phyloP scores from a whole-genome alignment of 2,113 vertebrate species.

The Chlorocebus sabaeus region DNA sequence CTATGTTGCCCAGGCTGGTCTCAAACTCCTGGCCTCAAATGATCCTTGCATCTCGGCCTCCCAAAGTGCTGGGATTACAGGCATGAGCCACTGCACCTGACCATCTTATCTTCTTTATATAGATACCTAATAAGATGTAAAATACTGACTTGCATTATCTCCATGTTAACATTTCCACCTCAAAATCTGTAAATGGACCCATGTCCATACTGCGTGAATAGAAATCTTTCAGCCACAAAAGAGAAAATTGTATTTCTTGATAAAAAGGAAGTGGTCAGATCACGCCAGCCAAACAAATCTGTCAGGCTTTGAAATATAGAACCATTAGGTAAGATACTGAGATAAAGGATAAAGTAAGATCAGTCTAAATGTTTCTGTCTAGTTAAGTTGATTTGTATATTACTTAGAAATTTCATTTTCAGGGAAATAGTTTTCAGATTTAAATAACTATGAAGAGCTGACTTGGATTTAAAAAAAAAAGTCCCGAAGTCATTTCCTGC shows the following conservation, averaged over 20 bases:
- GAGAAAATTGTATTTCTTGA: background rate
- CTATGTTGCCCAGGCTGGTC: too few species aligned
- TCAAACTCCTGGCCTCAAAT: too few species aligned
- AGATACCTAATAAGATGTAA: background rate
- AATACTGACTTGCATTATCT: background rate
- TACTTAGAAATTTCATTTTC: background rate
- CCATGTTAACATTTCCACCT: background rate
- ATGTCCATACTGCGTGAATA: background rate
- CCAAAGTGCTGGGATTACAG: too few species aligned
- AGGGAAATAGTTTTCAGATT: background rate
- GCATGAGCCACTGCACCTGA: too few species aligned
- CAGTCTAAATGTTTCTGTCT: background rate
- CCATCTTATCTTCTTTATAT: background rate
- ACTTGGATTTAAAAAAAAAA: background rate
- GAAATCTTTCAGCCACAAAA: conserved; percentile 44
- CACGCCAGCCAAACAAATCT: background rate
- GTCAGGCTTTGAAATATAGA: background rate
- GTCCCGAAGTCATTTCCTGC: background rate
- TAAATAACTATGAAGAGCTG: background rate
- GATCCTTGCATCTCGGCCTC: too few species aligned
- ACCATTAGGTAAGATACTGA: background rate
- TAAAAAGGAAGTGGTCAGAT: conserved; percentile 30
- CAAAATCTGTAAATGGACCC: background rate
- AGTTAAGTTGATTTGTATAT: background rate
- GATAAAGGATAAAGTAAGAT: background rate